phyloP scores from a whole-genome alignment of 2,113 vertebrate genomes.

The Myotis brandtii region DNA sequence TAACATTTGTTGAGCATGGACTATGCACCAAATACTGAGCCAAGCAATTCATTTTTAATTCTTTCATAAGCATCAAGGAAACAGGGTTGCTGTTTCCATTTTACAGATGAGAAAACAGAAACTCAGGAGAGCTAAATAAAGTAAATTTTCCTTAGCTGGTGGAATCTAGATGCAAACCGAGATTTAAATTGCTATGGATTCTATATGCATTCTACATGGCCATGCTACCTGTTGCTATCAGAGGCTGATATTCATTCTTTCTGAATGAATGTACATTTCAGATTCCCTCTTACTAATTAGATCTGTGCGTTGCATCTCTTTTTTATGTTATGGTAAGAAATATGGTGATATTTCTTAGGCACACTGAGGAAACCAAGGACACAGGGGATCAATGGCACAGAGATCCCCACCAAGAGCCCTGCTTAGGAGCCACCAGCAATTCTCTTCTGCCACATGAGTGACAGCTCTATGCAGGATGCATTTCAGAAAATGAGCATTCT shows the following conservation, averaged over 20 bases:
- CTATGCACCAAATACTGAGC: neutral
- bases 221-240: neutral
- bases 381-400: neutral
- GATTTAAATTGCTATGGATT: neutral
- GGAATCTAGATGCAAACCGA: neutral
- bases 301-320: neutral
- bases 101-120: neutral
- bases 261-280: neutral
- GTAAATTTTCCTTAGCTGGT: neutral
- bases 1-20: neutral
- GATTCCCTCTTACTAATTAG: neutral
- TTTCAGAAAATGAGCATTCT: constrained; percentile 42
- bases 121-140: neutral
- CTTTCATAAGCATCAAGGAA: neutral
- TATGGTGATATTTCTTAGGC: neutral
- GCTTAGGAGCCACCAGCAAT: neutral
- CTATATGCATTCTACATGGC: neutral
- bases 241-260: neutral
- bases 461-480: neutral
- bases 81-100: neutral
- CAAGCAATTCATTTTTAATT: neutral
- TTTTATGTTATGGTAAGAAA: neutral
- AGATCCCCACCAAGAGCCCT: neutral
- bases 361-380: neutral
- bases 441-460: neutral